Percentiles rank a stretch among this genome's conserved stretches.
Conservation (phyloP, 2,888 invertebrate genomes). For the Hirtodrosophila cameraria region DNA sequence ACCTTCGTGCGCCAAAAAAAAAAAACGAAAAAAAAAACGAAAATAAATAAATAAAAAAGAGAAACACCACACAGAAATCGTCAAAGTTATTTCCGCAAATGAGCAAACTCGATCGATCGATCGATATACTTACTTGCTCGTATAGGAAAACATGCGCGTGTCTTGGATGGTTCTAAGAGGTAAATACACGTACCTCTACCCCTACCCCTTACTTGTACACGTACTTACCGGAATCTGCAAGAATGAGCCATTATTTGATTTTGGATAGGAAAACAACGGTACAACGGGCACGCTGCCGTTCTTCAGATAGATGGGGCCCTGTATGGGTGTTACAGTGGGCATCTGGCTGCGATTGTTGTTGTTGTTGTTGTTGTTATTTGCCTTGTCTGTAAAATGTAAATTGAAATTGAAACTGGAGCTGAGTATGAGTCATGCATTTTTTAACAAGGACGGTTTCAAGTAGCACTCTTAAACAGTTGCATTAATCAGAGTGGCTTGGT, state of each 20-base stretch:
- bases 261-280: slow-evolving; percentile 93
- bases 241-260: slow-evolving; percentile 93
- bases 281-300: slow-evolving; percentile 95
- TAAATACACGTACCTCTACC: slow-evolving; percentile 85
- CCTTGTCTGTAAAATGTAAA: slow-evolving; percentile 48
- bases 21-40: slow-evolving; percentile 45
- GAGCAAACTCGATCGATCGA: slow-evolving; percentile 71
- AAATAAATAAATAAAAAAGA: not conserved
- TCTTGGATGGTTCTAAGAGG: slow-evolving; percentile 14
- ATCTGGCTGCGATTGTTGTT: too few species aligned
- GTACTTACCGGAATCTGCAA: slow-evolving; percentile 95
- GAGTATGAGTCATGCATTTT: slow-evolving; percentile 47
- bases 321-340: slow-evolving; percentile 92
- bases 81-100: slow-evolving; percentile 81
- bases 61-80: slow-evolving; percentile 40
- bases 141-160: slow-evolving; percentile 50
- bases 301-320: slow-evolving; percentile 93
- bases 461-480: slow-evolving; percentile 20
- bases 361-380: slow-evolving; percentile 35
- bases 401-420: slow-evolving; percentile 8
- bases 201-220: too few species aligned
- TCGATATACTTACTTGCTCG: slow-evolving; percentile 42
- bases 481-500: slow-evolving; percentile 55
- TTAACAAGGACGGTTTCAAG: slow-evolving; percentile 41
- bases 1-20: slow-evolving; percentile 73